These are phyloP conservation scores for Drosophila subsilvestris DNA, from an alignment of 2,888 invertebrate species.

Conservation along the genomic window DNA sequence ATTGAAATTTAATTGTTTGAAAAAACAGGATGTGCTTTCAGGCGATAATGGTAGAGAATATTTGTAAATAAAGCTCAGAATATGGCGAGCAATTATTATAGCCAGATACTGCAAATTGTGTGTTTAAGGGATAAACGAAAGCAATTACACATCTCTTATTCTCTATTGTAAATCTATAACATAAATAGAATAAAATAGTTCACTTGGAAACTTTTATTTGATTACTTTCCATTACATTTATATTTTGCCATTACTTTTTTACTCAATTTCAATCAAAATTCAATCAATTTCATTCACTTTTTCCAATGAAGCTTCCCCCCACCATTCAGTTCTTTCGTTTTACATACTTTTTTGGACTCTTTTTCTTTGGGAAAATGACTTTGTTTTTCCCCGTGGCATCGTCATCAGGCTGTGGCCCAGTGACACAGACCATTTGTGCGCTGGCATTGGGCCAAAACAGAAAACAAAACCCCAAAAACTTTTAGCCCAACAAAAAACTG, in stretches of 20 bases:
- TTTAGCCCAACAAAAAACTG: not conserved
- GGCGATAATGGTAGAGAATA: not conserved
- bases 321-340: not conserved
- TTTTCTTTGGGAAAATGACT: not conserved
- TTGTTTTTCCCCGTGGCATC: slow-evolving; percentile 1
- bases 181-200: too few relatives aligned
- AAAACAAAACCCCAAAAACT: not conserved
- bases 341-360: not conserved
- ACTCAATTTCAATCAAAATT: not conserved
- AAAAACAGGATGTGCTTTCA: not conserved
- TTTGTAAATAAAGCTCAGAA: not conserved
- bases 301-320: not conserved
- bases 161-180: too few relatives aligned
- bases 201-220: not conserved
- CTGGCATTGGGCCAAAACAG: slow-evolving; percentile 53
- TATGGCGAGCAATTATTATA: not conserved
- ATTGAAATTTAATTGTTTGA: not conserved
- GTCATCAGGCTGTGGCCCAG: slow-evolving; percentile 27
- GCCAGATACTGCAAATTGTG: too few relatives aligned
- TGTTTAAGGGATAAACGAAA: too few relatives aligned
- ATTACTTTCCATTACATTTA: not conserved
- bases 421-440: slow-evolving; percentile 53
- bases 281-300: not conserved
- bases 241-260: not conserved
- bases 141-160: too few relatives aligned